A percentile compares a stretch with the other conserved stretches of the same genome.
phyloP scores from a whole-genome alignment of 1,140 invertebrate species.

The Papilio aristodemus region DNA sequence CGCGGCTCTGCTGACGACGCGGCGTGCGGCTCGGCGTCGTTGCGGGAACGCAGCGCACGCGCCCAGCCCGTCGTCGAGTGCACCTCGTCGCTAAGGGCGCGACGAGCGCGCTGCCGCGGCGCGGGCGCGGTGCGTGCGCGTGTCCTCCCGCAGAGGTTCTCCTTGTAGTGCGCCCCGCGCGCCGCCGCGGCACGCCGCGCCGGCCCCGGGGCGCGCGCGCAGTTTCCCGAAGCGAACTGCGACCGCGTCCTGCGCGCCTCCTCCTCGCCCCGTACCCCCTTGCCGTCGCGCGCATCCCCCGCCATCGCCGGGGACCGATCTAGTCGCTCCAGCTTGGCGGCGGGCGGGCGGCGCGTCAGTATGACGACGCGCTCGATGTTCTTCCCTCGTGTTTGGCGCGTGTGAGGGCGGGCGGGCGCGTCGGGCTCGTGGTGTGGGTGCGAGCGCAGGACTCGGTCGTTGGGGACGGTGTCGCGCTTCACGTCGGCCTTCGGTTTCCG shows the following conservation, averaged over 20 bases:
- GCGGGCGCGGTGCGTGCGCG: constrained; percentile 49
- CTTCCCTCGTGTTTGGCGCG: constrained; percentile 49
- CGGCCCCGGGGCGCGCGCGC: constrained; percentile 60
- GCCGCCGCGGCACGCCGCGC: constrained; percentile 56
- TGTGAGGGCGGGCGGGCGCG: constrained; percentile 54
- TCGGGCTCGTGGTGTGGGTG: constrained; percentile 68
- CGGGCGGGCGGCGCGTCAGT: constrained; percentile 45
- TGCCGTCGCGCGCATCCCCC: constrained; percentile 25
- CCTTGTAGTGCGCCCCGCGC: constrained; percentile 56
- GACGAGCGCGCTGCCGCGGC: constrained; percentile 43
- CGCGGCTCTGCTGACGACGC: too few relatives aligned
- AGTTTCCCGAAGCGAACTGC: constrained; percentile 58
- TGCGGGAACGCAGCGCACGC: constrained; percentile 48
- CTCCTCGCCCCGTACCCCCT: constrained; percentile 37
- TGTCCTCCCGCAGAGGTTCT: constrained; percentile 56
- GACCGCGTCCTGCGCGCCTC: constrained; percentile 46
- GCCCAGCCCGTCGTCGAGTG: constrained; percentile 50
- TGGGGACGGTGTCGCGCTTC: constrained; percentile 40
- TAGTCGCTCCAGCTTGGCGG: constrained; percentile 36
- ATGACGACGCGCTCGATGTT: constrained; percentile 57
- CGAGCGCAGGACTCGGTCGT: constrained; percentile 68
- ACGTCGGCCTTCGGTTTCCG: constrained; percentile 45
- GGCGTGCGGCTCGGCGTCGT: constrained; percentile 41
- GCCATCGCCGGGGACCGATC: constrained; percentile 30
- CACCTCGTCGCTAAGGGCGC: constrained; percentile 45